These are phyloP conservation scores for Acrocera orbiculus DNA, from an alignment of 2,888 invertebrate species.

Conservation along the genomic window DNA sequence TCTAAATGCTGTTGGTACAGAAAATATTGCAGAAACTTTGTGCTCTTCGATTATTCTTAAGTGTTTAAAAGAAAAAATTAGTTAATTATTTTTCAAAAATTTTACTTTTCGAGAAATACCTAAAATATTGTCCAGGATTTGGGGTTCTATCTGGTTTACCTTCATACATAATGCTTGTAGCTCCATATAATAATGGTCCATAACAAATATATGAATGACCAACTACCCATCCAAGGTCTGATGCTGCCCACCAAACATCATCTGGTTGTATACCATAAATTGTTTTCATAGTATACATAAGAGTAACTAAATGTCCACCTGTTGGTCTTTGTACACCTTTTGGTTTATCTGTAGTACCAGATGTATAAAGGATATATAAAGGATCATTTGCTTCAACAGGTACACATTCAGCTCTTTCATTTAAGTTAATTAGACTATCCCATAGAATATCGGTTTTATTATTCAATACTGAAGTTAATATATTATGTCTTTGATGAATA, in stretches of 20 bases:
- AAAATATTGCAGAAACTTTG: constrained; percentile 67
- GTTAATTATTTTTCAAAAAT: not conserved
- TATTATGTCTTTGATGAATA: constrained; percentile 58
- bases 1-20: constrained; percentile 79
- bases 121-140: constrained; percentile 79
- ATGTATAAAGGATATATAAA: constrained; percentile 81
- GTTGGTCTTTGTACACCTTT: constrained; percentile 75
- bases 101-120: constrained; percentile 33
- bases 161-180: constrained; percentile 68
- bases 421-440: constrained; percentile 47
- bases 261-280: constrained; percentile 67
- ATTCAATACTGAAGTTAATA: constrained; percentile 45
- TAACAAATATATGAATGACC: constrained; percentile 92
- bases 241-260: constrained; percentile 80
- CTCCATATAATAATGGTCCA: constrained; percentile 64
- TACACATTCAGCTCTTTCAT: constrained; percentile 59
- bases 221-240: constrained; percentile 66
- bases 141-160: constrained; percentile 93
- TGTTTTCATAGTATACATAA: constrained; percentile 69
- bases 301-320: constrained; percentile 71
- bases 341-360: constrained; percentile 56
- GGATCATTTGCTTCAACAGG: constrained; percentile 80
- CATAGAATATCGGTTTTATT: constrained; percentile 55
- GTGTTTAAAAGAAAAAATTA: no score
- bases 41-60: constrained; percentile 81